These are phyloP conservation scores for Alviniconcha strummeri DNA, from an alignment of 2,888 invertebrate species.

Conservation along the genomic window DNA sequence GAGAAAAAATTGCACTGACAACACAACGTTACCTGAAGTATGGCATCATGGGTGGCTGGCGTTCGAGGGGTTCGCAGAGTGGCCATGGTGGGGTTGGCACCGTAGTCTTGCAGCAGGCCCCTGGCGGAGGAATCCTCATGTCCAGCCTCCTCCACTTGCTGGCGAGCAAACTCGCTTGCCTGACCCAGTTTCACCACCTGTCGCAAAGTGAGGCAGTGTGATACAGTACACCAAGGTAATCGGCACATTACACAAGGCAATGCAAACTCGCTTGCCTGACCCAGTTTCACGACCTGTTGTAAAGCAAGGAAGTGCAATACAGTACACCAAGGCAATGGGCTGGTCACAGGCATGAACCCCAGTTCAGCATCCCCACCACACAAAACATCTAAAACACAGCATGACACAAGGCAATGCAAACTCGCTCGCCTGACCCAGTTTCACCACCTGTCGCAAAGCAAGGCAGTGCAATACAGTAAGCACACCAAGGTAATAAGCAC, in stretches of 20 bases:
- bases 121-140: slow-evolving; percentile 85
- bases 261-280: slow-evolving; percentile 78
- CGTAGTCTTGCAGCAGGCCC: slow-evolving; percentile 92
- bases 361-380: neutral
- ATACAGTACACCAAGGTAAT: too few relatives aligned
- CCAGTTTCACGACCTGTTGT: slow-evolving; percentile 75
- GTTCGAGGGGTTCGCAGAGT: slow-evolving; percentile 85
- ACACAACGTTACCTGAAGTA: slow-evolving; percentile 73
- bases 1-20: neutral
- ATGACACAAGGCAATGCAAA: slow-evolving; percentile 63
- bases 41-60: slow-evolving; percentile 85
- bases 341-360: too few relatives aligned
- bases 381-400: neutral
- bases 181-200: slow-evolving; percentile 78
- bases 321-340: neutral
- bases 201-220: too few relatives aligned
- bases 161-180: slow-evolving; percentile 77
- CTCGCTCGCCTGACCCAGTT: slow-evolving; percentile 79
- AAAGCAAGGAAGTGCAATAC: neutral
- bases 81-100: slow-evolving; percentile 78
- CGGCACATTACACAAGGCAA: too few relatives aligned
- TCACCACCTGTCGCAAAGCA: slow-evolving; percentile 60
- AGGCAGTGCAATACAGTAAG: neutral
- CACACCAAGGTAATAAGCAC: neutral
- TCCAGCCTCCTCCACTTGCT: slow-evolving; percentile 87